Conservation (phyloP, 92 coral and sea anemone species). For the Bergia sp. region DNA sequence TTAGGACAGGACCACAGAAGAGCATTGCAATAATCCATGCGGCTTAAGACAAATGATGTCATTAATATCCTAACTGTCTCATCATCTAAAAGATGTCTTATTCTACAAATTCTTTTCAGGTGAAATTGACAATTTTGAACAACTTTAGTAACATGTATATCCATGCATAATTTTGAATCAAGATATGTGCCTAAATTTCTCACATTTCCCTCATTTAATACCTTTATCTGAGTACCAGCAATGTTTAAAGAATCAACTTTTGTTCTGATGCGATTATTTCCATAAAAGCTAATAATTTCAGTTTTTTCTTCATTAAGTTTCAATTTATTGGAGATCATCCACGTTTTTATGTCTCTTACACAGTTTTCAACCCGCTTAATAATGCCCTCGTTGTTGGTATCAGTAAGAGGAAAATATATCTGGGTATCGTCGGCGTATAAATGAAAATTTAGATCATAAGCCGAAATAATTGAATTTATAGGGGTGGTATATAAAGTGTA, state of each 20-base stretch:
- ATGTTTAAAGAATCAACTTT: too few relatives aligned
- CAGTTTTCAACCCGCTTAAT: neutral
- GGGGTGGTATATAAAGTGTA: neutral
- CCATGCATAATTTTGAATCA: neutral
- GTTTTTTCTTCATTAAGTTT: neutral
- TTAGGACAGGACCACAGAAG: neutral
- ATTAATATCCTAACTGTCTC: neutral
- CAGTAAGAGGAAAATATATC: neutral
- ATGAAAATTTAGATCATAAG: neutral
- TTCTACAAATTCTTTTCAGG: neutral
- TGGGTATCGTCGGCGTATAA: neutral
- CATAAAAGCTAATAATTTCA: neutral
- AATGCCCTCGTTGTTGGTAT: too few relatives aligned
- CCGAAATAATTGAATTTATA: neutral
- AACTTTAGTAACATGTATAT: neutral
- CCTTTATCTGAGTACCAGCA: too few relatives aligned
- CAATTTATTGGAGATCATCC: neutral
- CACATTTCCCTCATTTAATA: neutral
- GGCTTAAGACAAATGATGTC: neutral
- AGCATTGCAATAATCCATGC: neutral
- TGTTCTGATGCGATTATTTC: neutral
- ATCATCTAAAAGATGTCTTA: neutral
- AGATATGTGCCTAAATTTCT: neutral
- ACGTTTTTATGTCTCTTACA: neutral
- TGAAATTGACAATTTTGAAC: neutral